Conservation (phyloP, 1,140 invertebrate species). For the Caerostris darwini region DNA sequence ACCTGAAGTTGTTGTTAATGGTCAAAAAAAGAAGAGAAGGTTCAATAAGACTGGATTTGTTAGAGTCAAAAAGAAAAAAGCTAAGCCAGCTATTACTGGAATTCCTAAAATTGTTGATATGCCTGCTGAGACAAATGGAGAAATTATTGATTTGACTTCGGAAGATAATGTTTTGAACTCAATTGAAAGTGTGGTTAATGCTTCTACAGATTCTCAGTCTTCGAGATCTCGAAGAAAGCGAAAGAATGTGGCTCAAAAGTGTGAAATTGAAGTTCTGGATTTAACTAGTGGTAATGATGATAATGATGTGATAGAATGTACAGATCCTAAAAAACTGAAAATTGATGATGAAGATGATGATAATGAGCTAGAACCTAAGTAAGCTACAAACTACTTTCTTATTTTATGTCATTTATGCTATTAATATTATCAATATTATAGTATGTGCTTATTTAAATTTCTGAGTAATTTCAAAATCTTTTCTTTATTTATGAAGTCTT, state of each 20-base stretch:
- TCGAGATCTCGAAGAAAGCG: constrained; percentile 50
- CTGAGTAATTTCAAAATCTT: background rate
- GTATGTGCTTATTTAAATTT: background rate
- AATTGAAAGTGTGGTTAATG: constrained; percentile 76
- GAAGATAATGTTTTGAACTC: constrained; percentile 63
- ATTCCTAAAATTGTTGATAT: background rate
- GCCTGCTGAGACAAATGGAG: background rate
- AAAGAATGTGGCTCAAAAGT: constrained; percentile 72
- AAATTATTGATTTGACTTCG: constrained; percentile 50
- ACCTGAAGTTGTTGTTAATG: constrained; percentile 9
- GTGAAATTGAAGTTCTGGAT: constrained; percentile 69
- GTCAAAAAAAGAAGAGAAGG: constrained; percentile 53
- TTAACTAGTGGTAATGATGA: constrained; percentile 70
- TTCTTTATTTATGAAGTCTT: no score
- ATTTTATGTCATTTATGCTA: background rate
- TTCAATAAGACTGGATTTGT: constrained; percentile 79
- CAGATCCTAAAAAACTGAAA: constrained; percentile 53
- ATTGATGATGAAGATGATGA: constrained; percentile 55
- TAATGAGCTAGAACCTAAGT: constrained; percentile 65
- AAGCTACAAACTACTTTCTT: background rate
- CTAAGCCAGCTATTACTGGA: background rate
- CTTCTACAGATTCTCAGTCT: constrained; percentile 18
- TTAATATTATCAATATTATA: no score
- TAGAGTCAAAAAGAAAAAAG: constrained; percentile 71
- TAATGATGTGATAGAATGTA: constrained; percentile 57